Percentiles rank a stretch among this genome's conserved stretches.
phyloP scores from a whole-genome alignment of 2,888 invertebrate species.

The Litoditis marina region DNA sequence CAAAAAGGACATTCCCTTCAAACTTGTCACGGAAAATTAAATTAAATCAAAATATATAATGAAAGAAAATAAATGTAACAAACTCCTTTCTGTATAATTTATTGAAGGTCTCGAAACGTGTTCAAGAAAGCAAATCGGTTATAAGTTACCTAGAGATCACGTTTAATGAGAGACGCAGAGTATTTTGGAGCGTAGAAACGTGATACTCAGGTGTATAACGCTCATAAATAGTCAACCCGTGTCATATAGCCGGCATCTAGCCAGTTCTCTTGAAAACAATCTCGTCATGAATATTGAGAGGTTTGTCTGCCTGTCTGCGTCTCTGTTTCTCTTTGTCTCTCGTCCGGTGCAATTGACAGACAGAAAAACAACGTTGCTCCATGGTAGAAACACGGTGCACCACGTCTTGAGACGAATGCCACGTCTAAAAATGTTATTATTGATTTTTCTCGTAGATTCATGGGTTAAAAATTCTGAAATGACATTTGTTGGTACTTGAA shows the following conservation, averaged over 20 bases:
- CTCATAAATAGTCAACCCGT: neutral
- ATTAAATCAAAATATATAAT: neutral
- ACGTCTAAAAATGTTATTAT: constrained; percentile 20
- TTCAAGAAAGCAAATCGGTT: too few species aligned
- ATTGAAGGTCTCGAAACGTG: too few species aligned
- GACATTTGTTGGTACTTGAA: too few species aligned
- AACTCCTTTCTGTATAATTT: neutral
- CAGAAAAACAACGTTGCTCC: constrained; percentile 32
- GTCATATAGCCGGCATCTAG: neutral
- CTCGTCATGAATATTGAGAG: constrained; percentile 19
- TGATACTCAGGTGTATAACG: too few species aligned
- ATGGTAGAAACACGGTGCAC: constrained; percentile 30
- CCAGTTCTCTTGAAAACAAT: constrained; percentile 32
- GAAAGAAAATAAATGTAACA: neutral
- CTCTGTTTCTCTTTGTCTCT: constrained; percentile 30
- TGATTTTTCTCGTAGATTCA: too few species aligned
- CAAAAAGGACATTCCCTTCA: constrained; percentile 20
- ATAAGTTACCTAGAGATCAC: too few species aligned
- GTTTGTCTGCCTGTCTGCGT: constrained; percentile 22
- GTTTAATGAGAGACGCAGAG: too few species aligned
- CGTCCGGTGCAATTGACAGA: constrained; percentile 28
- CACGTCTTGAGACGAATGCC: constrained; percentile 28
- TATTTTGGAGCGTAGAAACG: too few species aligned
- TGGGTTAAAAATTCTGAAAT: too few species aligned
- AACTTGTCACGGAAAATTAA: neutral